Conservation (phyloP, 2,888 invertebrate species). For the Uropetala carovei region DNA sequence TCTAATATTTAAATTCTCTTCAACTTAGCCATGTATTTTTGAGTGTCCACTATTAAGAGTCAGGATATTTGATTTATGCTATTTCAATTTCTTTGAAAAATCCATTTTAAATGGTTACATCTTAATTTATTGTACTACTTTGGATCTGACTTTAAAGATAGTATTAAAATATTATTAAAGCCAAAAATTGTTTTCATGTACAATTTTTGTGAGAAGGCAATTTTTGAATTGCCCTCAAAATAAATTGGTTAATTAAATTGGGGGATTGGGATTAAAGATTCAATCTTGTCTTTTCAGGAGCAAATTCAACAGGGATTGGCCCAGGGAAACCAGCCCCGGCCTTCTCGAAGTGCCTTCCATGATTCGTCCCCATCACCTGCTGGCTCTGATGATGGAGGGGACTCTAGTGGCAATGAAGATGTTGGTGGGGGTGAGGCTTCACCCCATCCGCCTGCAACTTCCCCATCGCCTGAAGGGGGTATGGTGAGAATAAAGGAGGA, state of each 20-base stretch:
- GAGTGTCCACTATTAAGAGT: too few species aligned
- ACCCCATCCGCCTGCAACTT: conserved; percentile 1
- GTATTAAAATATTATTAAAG: too few species aligned
- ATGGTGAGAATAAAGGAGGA: conserved; percentile 3
- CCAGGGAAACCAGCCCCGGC: not conserved
- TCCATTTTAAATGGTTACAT: too few species aligned
- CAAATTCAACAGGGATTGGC: not conserved
- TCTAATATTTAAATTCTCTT: too few species aligned
- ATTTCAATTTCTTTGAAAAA: too few species aligned
- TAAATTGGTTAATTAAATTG: not conserved
- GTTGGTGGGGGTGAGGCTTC: conserved; percentile 13
- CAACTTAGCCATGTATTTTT: too few species aligned
- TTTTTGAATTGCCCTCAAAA: not conserved
- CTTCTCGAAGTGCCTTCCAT: conserved; percentile 26
- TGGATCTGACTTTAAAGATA: too few species aligned
- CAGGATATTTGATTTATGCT: too few species aligned
- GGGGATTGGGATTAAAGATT: not conserved
- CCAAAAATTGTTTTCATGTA: too few species aligned
- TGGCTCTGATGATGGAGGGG: conserved; percentile 48
- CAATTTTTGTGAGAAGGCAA: not conserved
- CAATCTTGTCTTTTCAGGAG: conserved; percentile 2
- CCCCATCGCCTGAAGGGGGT: not conserved
- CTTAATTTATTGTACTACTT: too few species aligned
- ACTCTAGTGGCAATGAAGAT: conserved; percentile 43
- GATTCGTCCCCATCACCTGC: conserved; percentile 46